These are phyloP conservation scores for Aricia agestis DNA, from an alignment of 1,140 invertebrate species.

Conservation along the genomic window DNA sequence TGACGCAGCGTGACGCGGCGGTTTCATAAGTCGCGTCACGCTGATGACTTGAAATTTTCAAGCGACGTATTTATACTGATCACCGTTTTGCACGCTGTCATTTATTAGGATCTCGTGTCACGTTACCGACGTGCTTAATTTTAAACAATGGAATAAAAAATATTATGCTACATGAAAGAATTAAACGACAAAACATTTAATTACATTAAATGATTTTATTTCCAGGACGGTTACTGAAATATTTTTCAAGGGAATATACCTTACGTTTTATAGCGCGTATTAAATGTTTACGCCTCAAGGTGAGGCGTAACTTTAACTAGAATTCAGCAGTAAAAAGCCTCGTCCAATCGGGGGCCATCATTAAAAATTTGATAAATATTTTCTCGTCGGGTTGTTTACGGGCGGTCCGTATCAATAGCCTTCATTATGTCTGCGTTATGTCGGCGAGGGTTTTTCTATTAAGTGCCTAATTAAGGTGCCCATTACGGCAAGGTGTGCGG, in stretches of 20 bases:
- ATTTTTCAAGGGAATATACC: not conserved
- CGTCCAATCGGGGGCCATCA: not conserved
- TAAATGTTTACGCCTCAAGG: not conserved
- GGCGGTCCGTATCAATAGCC: constrained; percentile 2
- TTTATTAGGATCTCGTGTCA: constrained; percentile 11
- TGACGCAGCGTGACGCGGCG: constrained; percentile 35
- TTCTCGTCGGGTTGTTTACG: not conserved
- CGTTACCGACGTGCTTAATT: not conserved
- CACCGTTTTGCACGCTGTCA: constrained; percentile 11
- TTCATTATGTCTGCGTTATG: constrained; percentile 31
- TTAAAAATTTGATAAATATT: constrained; percentile 10
- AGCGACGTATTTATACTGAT: constrained; percentile 14
- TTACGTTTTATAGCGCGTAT: not conserved
- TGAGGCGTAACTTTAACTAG: not conserved
- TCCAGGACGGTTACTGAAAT: not conserved
- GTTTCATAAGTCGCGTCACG: constrained; percentile 24
- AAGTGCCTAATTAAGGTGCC: constrained; percentile 46
- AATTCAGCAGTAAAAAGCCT: not conserved
- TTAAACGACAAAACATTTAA: not conserved
- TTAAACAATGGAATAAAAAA: not conserved
- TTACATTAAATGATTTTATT: not conserved
- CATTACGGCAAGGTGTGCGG: constrained; percentile 32
- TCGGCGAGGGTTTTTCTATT: constrained; percentile 40
- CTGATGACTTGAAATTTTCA: constrained; percentile 12
- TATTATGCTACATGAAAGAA: not conserved